Base-by-base conservation (phyloP, 1,140 invertebrate species). In the Pogonomyrmex californicus region DNA sequence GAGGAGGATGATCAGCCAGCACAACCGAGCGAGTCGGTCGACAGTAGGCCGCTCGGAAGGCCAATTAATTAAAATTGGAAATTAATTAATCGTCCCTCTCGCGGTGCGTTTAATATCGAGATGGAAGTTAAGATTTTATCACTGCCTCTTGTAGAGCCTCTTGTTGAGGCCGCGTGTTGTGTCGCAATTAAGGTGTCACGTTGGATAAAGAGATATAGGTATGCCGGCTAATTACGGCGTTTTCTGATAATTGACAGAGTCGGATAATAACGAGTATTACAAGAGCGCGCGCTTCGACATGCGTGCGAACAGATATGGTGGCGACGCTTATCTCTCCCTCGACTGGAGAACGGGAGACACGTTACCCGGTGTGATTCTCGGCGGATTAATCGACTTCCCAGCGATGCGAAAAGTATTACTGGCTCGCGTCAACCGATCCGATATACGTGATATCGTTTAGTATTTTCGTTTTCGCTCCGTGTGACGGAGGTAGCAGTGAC, bases 31-130 rank as follows among this genome's bases (percentile, higher is more conserved):
- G 51, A 60, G 9, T 58, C 14, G 17, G 38, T 70, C 66, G 51
- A 23, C 62, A 79, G 47, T 4, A 23, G 23, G 23, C 10, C 14
- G 23, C 36, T 70, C 38, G 14, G 9, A 47, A 36, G 10, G 33
- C 41, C 66, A 83, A 75, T 83, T 83, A 75, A 83, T 83, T 83
- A 83, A 58, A 73, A 60, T 75, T 75, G 79, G 41, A 73, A 83
- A 83, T 83, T 83, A 83, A 83, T 83, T 75, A 83, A 83, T 83
- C 79, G 41, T 49, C n/a, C 6, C 41, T 83, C 68, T 73, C 68
- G 41, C 54, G 33, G 14, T 60, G n/a, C 41, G 44, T 44, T 83
- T 73, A 73, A 83, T 83, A 62, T 83, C 63, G 23, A 56, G 79
- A 60, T 54, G 54, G 17, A 73, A 30, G 79, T 75, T 23, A 12